Evolutionary conservation across 2,888 invertebrate genomes (phyloP).

Genomic region (Balanococcus diminutus): DNA sequence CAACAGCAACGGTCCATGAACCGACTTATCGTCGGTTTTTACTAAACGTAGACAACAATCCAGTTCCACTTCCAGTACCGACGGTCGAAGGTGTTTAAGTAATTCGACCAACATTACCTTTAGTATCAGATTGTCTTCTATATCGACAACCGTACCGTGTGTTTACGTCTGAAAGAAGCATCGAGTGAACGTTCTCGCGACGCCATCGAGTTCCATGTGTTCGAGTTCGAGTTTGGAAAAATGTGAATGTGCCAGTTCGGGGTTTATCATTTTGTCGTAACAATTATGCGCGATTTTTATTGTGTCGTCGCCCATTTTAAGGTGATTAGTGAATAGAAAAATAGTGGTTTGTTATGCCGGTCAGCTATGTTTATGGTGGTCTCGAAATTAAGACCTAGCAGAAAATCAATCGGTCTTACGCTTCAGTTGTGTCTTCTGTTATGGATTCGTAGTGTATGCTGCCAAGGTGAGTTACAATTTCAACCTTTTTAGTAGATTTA

Average conservation of each 20-base stretch:
- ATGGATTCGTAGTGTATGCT: slow-evolving; percentile 17
- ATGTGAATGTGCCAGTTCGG: not conserved
- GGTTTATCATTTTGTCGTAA: not conserved
- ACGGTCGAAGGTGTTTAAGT: not conserved
- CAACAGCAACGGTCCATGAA: slow-evolving; percentile 28
- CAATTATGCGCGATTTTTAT: slow-evolving; percentile 6
- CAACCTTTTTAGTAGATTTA: not conserved
- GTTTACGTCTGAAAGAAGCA: not conserved
- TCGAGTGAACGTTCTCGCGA: not conserved
- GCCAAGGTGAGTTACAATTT: slow-evolving; percentile 14
- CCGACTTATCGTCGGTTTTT: slow-evolving; percentile 9
- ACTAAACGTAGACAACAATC: slow-evolving; percentile 37
- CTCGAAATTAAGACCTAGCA: slow-evolving; percentile 34
- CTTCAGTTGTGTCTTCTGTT: not conserved
- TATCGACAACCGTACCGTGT: not conserved
- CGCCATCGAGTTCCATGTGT: slow-evolving; percentile 17
- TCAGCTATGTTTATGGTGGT: slow-evolving; percentile 53
- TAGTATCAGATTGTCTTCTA: not conserved
- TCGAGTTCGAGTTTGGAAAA: not conserved
- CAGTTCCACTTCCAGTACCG: not conserved
- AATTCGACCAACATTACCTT: not conserved
- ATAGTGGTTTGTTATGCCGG: slow-evolving; percentile 46
- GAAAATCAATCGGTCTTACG: not conserved
- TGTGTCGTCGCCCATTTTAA: not conserved
- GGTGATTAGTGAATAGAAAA: not conserved